Evolutionary conservation across 1,140 invertebrate genomes (phyloP), one percentile per base, ranked within the genome.

Genomic region (Drosophila triauraria): DNA sequence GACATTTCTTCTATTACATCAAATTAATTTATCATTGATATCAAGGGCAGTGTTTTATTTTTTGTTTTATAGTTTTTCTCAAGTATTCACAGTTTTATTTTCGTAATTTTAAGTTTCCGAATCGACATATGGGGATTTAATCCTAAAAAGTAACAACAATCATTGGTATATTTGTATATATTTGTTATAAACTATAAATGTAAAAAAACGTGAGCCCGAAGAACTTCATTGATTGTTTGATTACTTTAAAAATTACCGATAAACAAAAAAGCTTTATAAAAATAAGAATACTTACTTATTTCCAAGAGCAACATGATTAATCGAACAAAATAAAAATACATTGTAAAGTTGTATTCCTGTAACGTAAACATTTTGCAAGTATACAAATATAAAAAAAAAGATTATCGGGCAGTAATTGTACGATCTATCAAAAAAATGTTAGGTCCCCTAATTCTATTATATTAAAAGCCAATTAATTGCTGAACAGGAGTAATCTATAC

Each of bases 381-480:
- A 23, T 23, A 15, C 4, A 23, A 15, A 54, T 15, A 9, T 38
- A 1, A 1, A 38, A 2, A 27, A n/a, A 7, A 25, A 38, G 3
- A 17, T 2, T 50, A n/a, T 15, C 4, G 12, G 17, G 9, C n/a
- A 20, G 8, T 42, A 63, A 30, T 42, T 63, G 25, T 42, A 60
- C 17, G 15, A 60, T 20, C 15, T n/a, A 61, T 47, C 1, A n/a
- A 47, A 6, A 35, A 17, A 63, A 50, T 8, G 3, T 20, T 13
- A 38, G 42, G 25, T 35, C 20, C 63, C 25, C 17, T 20, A 32
- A 20, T 67, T 67, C 30, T 13, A 44, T 40, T 40, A 30, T 38
- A 27, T 42, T 65, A 17, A 27, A 65, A 67, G 61, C 47, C 27
- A 69, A 53, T 20, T 44, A 44, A 69, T 67, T 74, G 67, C 71